Evolutionary conservation across 2,113 vertebrate species (phyloP), one percentile per base, ranked within the genome.

Genomic region (Bagarius yarrelli): DNA sequence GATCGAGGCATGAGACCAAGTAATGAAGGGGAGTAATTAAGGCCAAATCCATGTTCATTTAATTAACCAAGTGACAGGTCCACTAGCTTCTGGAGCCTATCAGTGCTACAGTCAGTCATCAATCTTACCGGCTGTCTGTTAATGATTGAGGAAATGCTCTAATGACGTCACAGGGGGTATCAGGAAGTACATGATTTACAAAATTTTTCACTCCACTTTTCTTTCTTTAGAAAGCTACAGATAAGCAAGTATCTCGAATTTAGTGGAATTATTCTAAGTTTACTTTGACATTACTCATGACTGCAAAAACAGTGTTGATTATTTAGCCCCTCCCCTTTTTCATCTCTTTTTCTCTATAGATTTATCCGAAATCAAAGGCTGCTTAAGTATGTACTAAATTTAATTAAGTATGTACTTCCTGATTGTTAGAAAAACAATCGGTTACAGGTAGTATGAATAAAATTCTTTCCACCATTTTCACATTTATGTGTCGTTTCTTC

Each of bases 11-110:
- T 52, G 66, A 78, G 78, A 85, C 25, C 50, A 79, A 81, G 63
- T 27, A 77, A 56, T 12, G 34, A 85, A 79, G 55, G 78, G 78
- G 81, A 85, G 81, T 74, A 79, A 82, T 80, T 79, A 83, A 83
- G 83, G 72, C 78, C 76, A 80, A 81, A 86, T 82, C 66, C 83
- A 85, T 82, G 82, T 85, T 84, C 80, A 83, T 83, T 83, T 83
- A 85, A 88, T 86, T 76, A 85, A 85, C 64, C 78, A 72, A 80
- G 83, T 78, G 78, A 83, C 82, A 79, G 72, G 72, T 82, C 80
- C 81, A 83, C 81, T 78, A 80, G 76, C 74, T 86, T 79, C 63
- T 61, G 71, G 70, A 80, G 36, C 61, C 74, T 73, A 81, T 83
- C 81, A 66, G 72, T 70, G 82, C 64, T 72, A 81, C 69, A 71